Evolutionary conservation across 1,140 invertebrate genomes (phyloP), one percentile per base, ranked within the genome.

Genomic region (Neodiprion fabricii): DNA sequence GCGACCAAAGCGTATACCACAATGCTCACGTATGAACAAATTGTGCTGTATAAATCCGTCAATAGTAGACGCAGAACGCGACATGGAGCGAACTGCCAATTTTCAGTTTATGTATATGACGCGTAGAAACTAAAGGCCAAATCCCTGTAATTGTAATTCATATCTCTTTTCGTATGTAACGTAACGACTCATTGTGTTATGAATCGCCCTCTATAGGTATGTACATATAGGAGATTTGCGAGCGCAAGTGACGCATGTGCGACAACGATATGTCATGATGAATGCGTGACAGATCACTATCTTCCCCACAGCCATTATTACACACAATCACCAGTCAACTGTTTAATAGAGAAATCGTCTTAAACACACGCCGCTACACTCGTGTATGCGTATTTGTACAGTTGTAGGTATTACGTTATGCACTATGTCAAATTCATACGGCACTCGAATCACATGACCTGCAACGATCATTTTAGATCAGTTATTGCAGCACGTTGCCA

Each of bases 321-420:
- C 77, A 76, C 76, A 80, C 80, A 82, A 80, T 82, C 78, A 76
- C 78, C 77, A 74, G 78, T 80, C 73, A 82, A 80, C 78, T 78
- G 76, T 79, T 79, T 80, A 80, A 82, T 82, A 75, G 80, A 80
- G 79, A 75, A 75, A 77, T 76, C 72, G 78, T 79, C 68, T 71
- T 71, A 71, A 71, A 49, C 48, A 71, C 48, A 71, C 40, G 70
- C 47, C 11, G 12, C 11, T 12, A 21, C 10, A 14, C 21, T 17
- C 8, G 21, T 17, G 67, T 21, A 69, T 21, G 21, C 40, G 40
- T 69, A 21, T 69, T 14, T 5, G 21, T 69, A 40, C 28, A 69
- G 17, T 69, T 69, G 40, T 69, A 47, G 21, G 67, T 69, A 69
- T 69, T 69, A 69, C 40, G 67, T 69, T 23, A 23, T 69, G 40